Evolutionary conservation across 2,888 invertebrate genomes (phyloP).

Genomic region (Mechanitis messenoides): DNA sequence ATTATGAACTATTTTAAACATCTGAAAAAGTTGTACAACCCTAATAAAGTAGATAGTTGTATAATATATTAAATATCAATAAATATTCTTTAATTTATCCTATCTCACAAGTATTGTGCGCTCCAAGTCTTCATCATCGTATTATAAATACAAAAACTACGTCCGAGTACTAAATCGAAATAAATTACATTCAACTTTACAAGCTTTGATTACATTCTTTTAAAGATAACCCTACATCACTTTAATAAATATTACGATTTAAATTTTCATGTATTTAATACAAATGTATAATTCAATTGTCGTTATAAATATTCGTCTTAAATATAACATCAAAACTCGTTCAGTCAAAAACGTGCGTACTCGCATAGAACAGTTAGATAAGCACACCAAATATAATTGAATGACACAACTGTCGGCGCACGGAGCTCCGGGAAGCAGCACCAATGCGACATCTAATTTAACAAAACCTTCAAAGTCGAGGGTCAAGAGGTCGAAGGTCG

Average conservation of each 20-base stretch:
- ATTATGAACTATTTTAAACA: conserved; percentile 2
- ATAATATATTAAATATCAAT: conserved; percentile 43
- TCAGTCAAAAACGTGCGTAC: conserved; percentile 43
- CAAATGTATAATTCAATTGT: conserved; percentile 14
- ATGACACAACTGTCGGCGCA: conserved; percentile 8
- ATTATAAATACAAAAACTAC: conserved; percentile 47
- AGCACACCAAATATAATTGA: conserved; percentile 28
- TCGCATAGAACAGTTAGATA: conserved; percentile 24
- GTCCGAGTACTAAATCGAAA: conserved; percentile 32
- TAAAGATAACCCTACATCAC: conserved; percentile 22
- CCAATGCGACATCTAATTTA: conserved; percentile 14
- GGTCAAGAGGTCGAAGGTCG: conserved; percentile 9
- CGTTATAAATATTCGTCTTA: conserved; percentile 18
- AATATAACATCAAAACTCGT: conserved; percentile 37
- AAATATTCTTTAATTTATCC: conserved; percentile 51
- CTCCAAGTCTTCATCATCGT: conserved; percentile 60
- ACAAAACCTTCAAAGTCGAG: conserved; percentile 29
- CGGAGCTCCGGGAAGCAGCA: conserved; percentile 6
- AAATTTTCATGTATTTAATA: conserved; percentile 21
- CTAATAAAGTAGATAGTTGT: conserved; percentile 30
- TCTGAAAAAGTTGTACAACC: conserved; percentile 20
- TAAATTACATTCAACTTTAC: conserved; percentile 21
- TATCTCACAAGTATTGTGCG: conserved; percentile 74
- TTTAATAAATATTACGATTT: conserved; percentile 13
- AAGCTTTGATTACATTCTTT: conserved; percentile 28